Percentiles rank a stretch among this genome's conserved stretches.
Evolutionary conservation across 2,797 vertebrate genomes (phyloP).

Genomic region (Nyctalus aviator): DNA sequence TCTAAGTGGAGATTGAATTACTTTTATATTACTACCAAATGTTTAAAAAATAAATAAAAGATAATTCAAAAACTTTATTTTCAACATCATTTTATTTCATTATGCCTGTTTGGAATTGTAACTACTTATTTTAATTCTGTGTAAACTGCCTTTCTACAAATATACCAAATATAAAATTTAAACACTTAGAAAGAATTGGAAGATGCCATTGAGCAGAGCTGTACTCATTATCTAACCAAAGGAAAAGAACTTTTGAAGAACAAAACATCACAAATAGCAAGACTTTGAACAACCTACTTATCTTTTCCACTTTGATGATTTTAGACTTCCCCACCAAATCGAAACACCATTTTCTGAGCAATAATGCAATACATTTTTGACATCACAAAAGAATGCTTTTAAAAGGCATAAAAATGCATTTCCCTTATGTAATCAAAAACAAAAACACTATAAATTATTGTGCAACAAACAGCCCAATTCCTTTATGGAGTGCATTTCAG

Average conservation of each 20-base stretch:
- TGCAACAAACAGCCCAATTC: slow-evolving; percentile 83
- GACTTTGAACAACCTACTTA: slow-evolving; percentile 84
- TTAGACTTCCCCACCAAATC: slow-evolving; percentile 82
- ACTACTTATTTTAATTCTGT: slow-evolving; percentile 80
- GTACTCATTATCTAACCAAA: slow-evolving; percentile 81
- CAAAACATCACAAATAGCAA: slow-evolving; percentile 77
- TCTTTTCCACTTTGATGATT: slow-evolving; percentile 85
- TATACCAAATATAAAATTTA: slow-evolving; percentile 77
- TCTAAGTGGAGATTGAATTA: slow-evolving; percentile 86
- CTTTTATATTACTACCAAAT: slow-evolving; percentile 82
- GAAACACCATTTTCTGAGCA: slow-evolving; percentile 86
- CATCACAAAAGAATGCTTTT: slow-evolving; percentile 85
- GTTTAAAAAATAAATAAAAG: slow-evolving; percentile 44
- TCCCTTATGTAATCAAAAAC: slow-evolving; percentile 87
- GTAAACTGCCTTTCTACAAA: slow-evolving; percentile 81
- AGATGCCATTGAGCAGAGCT: slow-evolving; percentile 66
- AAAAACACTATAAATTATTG: slow-evolving; percentile 87
- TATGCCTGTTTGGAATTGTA: slow-evolving; percentile 77
- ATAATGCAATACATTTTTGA: slow-evolving; percentile 83
- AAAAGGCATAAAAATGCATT: slow-evolving; percentile 86
- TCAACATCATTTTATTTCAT: slow-evolving; percentile 75
- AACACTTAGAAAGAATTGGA: slow-evolving; percentile 74
- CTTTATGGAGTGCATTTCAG: slow-evolving; percentile 85
- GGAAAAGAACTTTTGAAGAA: slow-evolving; percentile 66
- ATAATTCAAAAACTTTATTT: slow-evolving; percentile 71